Evolutionary conservation across 2,888 invertebrate species (phyloP).

Genomic region (Amiota communis): DNA sequence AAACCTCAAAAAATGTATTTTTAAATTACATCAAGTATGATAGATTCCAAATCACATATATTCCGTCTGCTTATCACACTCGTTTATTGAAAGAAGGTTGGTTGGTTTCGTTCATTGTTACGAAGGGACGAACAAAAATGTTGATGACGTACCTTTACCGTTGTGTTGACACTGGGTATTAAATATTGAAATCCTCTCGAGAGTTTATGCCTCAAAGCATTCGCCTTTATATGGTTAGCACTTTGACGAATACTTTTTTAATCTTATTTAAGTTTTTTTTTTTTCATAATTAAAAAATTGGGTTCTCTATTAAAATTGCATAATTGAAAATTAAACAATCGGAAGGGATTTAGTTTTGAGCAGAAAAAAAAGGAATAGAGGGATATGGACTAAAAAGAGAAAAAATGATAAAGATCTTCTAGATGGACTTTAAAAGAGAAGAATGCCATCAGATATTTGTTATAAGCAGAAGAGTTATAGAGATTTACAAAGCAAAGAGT

Average conservation of each 20-base stretch:
- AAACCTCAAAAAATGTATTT: conserved; percentile 7
- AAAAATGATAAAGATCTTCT: too few species aligned
- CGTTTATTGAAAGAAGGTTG: conserved; percentile 20
- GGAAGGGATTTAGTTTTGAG: conserved; percentile 49
- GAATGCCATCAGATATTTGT: too few species aligned
- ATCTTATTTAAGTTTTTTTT: conserved; percentile 61
- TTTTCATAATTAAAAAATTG: conserved; percentile 47
- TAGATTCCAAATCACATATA: conserved; percentile 40
- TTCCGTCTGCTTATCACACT: conserved; percentile 61
- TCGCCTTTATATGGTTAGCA: conserved; percentile 34
- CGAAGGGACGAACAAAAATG: not conserved
- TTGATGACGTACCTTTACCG: conserved; percentile 5
- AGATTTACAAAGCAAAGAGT: too few species aligned
- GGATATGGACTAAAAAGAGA: too few species aligned
- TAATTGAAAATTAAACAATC: conserved; percentile 40
- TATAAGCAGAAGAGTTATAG: too few species aligned
- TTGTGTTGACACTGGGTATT: conserved; percentile 65
- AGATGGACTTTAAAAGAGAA: too few species aligned
- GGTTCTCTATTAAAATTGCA: conserved; percentile 24
- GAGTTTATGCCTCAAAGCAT: conserved; percentile 54
- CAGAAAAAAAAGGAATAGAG: too few species aligned
- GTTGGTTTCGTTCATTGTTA: not conserved
- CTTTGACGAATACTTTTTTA: conserved; percentile 47
- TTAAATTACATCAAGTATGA: conserved; percentile 33
- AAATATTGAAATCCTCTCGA: conserved; percentile 64